Conservation (phyloP, 2,797 vertebrate species). For the Propithecus perrieri region DNA sequence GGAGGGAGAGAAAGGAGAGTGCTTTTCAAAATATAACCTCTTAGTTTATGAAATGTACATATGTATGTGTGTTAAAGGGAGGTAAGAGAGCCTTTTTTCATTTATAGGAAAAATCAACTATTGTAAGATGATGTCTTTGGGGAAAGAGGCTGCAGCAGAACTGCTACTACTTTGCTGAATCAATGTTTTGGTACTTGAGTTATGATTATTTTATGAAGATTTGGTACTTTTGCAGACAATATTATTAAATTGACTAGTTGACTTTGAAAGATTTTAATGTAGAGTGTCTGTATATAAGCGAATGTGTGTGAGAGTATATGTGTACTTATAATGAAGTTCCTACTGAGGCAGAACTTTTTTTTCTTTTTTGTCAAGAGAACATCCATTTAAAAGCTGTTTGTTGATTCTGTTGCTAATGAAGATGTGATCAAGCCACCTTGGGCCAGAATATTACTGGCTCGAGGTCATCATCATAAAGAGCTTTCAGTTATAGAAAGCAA, state of each 20-base stretch:
- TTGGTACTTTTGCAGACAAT: background rate
- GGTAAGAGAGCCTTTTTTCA: background rate
- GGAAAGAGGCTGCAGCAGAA: background rate
- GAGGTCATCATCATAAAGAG: background rate
- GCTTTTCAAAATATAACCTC: background rate
- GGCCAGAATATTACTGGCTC: background rate
- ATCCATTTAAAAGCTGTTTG: background rate
- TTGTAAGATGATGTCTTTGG: background rate
- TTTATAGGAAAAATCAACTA: background rate
- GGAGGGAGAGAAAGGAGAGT: background rate
- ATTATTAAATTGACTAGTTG: background rate
- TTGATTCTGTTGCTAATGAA: background rate
- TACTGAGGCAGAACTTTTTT: background rate
- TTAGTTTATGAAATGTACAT: background rate
- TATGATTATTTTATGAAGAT: background rate
- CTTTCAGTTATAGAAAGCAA: background rate
- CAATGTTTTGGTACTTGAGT: background rate
- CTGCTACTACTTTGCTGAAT: slow-evolving; percentile 44
- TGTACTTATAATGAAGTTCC: background rate
- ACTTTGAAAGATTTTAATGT: background rate
- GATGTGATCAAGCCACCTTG: background rate
- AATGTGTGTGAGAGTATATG: background rate
- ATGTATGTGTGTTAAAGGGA: background rate
- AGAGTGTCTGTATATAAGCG: background rate
- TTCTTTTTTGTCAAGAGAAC: background rate